Evolutionary conservation across 2,888 invertebrate species (phyloP).

Genomic region (Noctuana brunneofusca): DNA sequence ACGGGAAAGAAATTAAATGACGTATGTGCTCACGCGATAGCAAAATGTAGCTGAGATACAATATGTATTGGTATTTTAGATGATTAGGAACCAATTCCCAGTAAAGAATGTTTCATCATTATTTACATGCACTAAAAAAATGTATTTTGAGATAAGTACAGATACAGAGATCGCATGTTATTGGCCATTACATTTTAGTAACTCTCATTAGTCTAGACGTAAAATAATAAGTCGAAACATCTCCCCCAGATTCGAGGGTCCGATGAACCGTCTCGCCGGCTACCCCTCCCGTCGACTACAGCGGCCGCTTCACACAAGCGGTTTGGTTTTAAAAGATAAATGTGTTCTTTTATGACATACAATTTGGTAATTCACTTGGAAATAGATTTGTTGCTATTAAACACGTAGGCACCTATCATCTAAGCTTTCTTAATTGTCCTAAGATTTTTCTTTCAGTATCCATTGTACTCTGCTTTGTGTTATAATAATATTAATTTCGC

Average conservation of each 20-base stretch:
- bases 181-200: slow-evolving; percentile 18
- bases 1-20: too few relatives aligned
- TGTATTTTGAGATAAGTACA: background rate
- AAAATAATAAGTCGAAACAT: slow-evolving; percentile 54
- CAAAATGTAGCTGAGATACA: too few relatives aligned
- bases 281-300: slow-evolving; percentile 44
- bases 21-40: too few relatives aligned
- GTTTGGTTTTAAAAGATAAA: slow-evolving; percentile 22
- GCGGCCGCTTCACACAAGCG: slow-evolving; percentile 24
- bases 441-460: too few relatives aligned
- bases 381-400: background rate
- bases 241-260: slow-evolving; percentile 55
- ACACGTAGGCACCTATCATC: too few relatives aligned
- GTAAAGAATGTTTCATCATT: too few relatives aligned
- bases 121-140: too few relatives aligned
- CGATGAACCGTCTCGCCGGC: slow-evolving; percentile 70
- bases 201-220: slow-evolving; percentile 37
- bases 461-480: too few relatives aligned
- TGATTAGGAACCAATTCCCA: too few relatives aligned
- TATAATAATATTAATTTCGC: too few relatives aligned
- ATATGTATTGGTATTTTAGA: too few relatives aligned
- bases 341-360: slow-evolving; percentile 17
- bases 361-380: slow-evolving; percentile 5
- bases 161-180: slow-evolving; percentile 8
- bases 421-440: too few relatives aligned